A percentile compares a stretch with the other conserved stretches of the same genome.
Conservation (phyloP, 2,888 invertebrate genomes). For the Villa cingulata region DNA sequence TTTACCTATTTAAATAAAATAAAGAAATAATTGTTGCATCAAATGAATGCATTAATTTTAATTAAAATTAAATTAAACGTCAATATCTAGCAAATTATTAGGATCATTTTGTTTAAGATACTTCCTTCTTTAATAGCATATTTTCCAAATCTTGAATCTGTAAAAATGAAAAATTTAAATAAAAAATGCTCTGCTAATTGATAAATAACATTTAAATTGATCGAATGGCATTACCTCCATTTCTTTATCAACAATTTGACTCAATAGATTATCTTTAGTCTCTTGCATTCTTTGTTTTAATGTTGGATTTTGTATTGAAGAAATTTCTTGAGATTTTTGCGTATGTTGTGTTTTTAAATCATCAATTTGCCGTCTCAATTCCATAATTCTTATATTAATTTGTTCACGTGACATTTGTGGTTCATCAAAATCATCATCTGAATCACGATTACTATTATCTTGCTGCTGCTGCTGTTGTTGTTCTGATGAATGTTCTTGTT, state of each 20-base stretch:
- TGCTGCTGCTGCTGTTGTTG: constrained; percentile 22
- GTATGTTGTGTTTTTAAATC: constrained; percentile 60
- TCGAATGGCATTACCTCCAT: constrained; percentile 50
- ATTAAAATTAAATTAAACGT: no score
- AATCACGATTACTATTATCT: constrained; percentile 11
- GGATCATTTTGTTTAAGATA: no score
- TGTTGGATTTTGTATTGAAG: constrained; percentile 72
- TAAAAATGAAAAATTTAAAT: constrained; percentile 2
- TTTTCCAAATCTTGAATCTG: constrained; percentile 15
- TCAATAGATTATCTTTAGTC: constrained; percentile 61
- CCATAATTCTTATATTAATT: constrained; percentile 51
- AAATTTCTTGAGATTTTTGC: constrained; percentile 70
- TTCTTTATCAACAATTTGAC: constrained; percentile 68
- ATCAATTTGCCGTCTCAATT: constrained; percentile 57
- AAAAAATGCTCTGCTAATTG: background rate
- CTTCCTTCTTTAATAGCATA: background rate
- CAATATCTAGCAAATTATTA: no score
- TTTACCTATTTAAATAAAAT: no score
- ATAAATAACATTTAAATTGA: constrained; percentile 4
- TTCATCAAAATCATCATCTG: constrained; percentile 18
- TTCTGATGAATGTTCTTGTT: constrained; percentile 23
- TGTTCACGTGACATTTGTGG: constrained; percentile 38
- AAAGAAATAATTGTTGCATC: no score
- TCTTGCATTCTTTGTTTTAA: constrained; percentile 71
- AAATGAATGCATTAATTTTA: no score